Base-by-base conservation (phyloP, 2,888 invertebrate genomes). In the Diaphora mendica region DNA sequence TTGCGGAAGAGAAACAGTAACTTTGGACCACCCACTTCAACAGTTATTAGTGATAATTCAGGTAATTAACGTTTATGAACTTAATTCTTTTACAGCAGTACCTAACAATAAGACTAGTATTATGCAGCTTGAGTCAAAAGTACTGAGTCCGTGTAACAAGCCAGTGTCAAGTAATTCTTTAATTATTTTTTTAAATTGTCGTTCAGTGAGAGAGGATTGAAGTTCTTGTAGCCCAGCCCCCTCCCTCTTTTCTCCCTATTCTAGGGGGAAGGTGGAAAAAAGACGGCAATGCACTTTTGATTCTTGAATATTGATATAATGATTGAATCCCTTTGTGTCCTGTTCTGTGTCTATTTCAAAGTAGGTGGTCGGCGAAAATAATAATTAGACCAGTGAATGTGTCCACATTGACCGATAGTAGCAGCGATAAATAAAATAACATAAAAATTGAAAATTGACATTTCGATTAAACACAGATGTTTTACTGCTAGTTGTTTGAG, bases 11-110 rank as follows among this genome's bases (percentile, higher is more conserved):
- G 83, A 70, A 62, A 82, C 73, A 79, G 85, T 69, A 65, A 93
- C 78, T 86, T 92, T 77, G 93, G 92, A 64, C 91, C 92, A 68
- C 91, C 93, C 76, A 92, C 94, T 72, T 88, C 94, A 30, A 93
- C 94, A 70, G 91, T 92, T 83, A 91, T 91, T 83, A 90, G 91
- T 83, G 94, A 93, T 77, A 86, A 82, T 84, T 86, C 93, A 92
- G 95, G 95, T 95, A 93, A 88, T 76, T 77, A 72, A 65, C 64
- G 13, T 23, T 15, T 67, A 64, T 64, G 23, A 23, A 64, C 65
- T 75, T 59, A 15, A 13, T 26, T 55, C 11, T 26, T 59, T 59
- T 4, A 11, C n/a, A 11, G 11, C 55, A 59, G 59, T 59, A 59
- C 4, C 13, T 59, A 59, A 26, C 26, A 13, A 59, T n/a, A n/a